Evolutionary conservation across 1,140 invertebrate genomes (phyloP).

Genomic region (Periplaneta americana): DNA sequence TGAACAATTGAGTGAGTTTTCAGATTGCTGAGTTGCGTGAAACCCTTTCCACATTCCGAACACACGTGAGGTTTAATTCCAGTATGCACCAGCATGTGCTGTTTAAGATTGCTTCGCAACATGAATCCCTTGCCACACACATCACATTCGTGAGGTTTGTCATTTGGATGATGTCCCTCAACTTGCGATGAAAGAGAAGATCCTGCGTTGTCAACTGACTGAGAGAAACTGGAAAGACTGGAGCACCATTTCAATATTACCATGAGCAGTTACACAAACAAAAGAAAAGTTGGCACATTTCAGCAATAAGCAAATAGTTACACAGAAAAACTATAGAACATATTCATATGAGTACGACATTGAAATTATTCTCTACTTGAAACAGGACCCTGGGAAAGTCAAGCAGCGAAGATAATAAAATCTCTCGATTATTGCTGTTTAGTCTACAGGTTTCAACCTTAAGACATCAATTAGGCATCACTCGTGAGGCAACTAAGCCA

Average conservation of each 20-base stretch:
- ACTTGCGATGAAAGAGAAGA: background rate
- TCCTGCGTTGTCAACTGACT: background rate
- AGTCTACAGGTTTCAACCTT: no score
- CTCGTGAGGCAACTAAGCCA: no score
- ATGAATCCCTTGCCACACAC: constrained; percentile 35
- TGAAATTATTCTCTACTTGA: background rate
- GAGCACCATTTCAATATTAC: background rate
- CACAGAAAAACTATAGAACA: background rate
- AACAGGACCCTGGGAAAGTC: no score
- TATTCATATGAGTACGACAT: background rate
- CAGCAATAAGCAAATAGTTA: background rate
- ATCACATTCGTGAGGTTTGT: constrained; percentile 37
- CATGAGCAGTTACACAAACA: background rate
- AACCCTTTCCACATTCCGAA: constrained; percentile 33
- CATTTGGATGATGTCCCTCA: constrained; percentile 23
- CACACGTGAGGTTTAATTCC: constrained; percentile 34
- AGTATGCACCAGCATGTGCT: constrained; percentile 28
- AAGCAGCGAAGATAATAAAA: no score
- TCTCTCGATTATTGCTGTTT: no score
- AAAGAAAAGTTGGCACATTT: background rate
- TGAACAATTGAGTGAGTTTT: constrained; percentile 35
- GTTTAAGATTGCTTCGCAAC: constrained; percentile 11
- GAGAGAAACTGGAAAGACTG: background rate
- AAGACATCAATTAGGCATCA: no score
- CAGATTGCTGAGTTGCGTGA: constrained; percentile 35